Evolutionary conservation across 2,113 vertebrate genomes (phyloP).

Genomic region (Nibea coibor): DNA sequence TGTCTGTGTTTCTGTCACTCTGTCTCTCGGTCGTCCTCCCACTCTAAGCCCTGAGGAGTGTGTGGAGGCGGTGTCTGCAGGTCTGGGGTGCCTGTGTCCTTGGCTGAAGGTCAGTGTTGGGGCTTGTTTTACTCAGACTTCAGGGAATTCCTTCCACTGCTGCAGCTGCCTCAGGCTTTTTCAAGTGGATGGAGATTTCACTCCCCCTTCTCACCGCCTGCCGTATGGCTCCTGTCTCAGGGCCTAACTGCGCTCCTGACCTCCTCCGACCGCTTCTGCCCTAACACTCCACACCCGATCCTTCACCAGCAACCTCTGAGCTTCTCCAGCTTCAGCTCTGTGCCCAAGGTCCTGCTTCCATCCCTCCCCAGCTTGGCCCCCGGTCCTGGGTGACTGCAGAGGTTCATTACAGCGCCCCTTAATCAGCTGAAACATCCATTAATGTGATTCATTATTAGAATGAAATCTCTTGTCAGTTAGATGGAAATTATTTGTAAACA

Average conservation of each 20-base stretch:
- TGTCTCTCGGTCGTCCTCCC: constrained; percentile 36
- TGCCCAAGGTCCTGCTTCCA: neutral
- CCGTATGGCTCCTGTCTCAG: neutral
- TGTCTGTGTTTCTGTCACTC: constrained; percentile 34
- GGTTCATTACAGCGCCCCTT: constrained; percentile 41
- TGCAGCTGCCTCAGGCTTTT: constrained; percentile 20
- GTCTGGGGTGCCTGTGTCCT: constrained; percentile 55
- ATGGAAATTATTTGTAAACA: constrained; percentile 70
- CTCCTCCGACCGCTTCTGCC: neutral
- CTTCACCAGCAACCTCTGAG: neutral
- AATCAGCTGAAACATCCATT: constrained; percentile 63
- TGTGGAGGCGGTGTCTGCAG: constrained; percentile 36
- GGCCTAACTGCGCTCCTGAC: neutral
- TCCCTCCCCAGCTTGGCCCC: neutral
- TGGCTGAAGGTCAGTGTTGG: constrained; percentile 56
- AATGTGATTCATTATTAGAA: constrained; percentile 69
- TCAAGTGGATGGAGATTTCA: constrained; percentile 7
- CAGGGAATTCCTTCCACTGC: constrained; percentile 25
- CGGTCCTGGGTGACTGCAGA: constrained; percentile 37
- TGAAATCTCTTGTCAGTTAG: constrained; percentile 56
- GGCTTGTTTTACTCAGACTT: constrained; percentile 57
- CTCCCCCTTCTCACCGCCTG: neutral
- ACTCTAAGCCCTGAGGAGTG: constrained; percentile 39
- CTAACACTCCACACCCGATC: neutral
- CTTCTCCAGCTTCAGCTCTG: neutral